These are phyloP conservation scores for Cynopterus sphinx DNA, from an alignment of 2,797 vertebrate species.

Conservation along the genomic window DNA sequence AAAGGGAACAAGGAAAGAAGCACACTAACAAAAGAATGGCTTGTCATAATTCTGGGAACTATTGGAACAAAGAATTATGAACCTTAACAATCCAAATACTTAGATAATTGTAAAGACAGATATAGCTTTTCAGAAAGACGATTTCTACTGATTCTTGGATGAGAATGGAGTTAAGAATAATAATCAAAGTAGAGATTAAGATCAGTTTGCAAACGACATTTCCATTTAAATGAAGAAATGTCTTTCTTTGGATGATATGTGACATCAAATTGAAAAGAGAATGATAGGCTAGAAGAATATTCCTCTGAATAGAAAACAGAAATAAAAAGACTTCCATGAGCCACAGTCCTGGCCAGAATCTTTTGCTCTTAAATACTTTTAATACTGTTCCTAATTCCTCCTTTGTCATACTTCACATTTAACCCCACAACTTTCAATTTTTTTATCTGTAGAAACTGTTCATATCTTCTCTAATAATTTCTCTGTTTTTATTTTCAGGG, in stretches of 20 bases:
- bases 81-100: neutral
- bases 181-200: constrained; percentile 26
- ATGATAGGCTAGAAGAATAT: neutral
- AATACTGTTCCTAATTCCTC: neutral
- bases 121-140: constrained; percentile 52
- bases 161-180: neutral
- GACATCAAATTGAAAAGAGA: neutral
- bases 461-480: neutral
- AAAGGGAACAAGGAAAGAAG: constrained; percentile 68
- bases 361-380: neutral
- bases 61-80: constrained; percentile 3
- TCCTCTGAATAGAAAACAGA: constrained; percentile 25
- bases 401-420: neutral
- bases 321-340: neutral
- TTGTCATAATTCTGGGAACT: constrained; percentile 63
- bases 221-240: constrained; percentile 56
- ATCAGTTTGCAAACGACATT: constrained; percentile 60
- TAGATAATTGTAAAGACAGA: neutral
- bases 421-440: neutral
- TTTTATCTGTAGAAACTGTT: neutral
- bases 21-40: constrained; percentile 52
- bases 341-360: neutral
- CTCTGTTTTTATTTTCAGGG: neutral
- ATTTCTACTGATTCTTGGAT: constrained; percentile 33
- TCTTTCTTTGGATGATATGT: neutral